phyloP scores from a whole-genome alignment of 2,888 invertebrate species.

The Pristionchus maxplancki region DNA sequence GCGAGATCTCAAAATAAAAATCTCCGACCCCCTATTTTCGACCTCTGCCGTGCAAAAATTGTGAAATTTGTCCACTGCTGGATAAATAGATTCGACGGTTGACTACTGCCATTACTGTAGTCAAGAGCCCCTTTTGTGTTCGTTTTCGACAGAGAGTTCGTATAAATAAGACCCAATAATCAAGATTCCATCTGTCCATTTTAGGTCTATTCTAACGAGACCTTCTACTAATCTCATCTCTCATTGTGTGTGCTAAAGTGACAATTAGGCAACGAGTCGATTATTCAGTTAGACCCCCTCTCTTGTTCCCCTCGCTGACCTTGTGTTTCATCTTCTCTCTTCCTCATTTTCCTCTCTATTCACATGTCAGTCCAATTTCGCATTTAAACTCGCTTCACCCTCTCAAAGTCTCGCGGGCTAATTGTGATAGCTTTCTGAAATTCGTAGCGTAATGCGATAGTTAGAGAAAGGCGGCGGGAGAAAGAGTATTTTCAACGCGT shows the following conservation, averaged over 20 bases:
- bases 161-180: conserved; percentile 20
- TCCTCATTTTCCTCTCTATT: conserved; percentile 38
- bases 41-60: background rate
- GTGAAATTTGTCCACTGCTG: background rate
- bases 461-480: background rate
- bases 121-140: background rate
- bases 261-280: conserved; percentile 39
- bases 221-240: conserved; percentile 36
- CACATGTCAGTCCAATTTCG: conserved; percentile 14
- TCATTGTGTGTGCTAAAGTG: conserved; percentile 15
- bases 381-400: background rate
- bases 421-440: background rate
- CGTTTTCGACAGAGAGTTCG: background rate
- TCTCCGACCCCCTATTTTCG: background rate
- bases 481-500: conserved; percentile 5
- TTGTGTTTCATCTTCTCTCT: background rate
- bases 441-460: background rate
- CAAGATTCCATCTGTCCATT: conserved; percentile 24
- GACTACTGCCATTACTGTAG: conserved; percentile 11
- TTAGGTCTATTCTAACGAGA: background rate
- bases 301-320: conserved; percentile 23
- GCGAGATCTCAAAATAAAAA: background rate
- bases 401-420: background rate
- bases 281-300: conserved; percentile 24
- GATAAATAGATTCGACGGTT: conserved; percentile 20